Percentiles rank a stretch among this genome's conserved stretches.
Evolutionary conservation across 2,113 vertebrate genomes (phyloP).

Genomic region (Labeo rohita): DNA sequence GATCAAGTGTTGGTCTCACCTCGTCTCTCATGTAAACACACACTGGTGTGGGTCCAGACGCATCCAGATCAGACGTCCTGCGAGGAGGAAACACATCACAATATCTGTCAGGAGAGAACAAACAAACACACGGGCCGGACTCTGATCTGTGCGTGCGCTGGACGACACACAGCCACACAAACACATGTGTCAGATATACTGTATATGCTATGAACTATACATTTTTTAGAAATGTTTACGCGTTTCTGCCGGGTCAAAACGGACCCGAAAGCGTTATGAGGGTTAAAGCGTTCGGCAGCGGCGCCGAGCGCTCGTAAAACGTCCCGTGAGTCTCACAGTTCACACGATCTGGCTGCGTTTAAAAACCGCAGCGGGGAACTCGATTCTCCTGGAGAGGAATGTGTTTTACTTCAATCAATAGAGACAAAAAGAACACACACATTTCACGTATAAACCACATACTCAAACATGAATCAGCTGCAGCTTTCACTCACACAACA

Average conservation of each 20-base stretch:
- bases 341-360: constrained; percentile 43
- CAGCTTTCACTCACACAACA: not conserved
- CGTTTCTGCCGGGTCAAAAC: not conserved
- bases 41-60: constrained; percentile 69
- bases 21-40: constrained; percentile 82
- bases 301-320: constrained; percentile 22
- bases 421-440: not conserved
- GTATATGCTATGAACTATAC: not conserved
- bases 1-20: constrained; percentile 58
- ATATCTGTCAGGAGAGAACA: not conserved
- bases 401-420: not conserved
- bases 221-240: not conserved
- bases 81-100: not conserved
- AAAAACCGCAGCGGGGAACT: constrained; percentile 43
- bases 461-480: not conserved
- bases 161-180: not conserved
- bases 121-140: not conserved
- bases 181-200: not conserved
- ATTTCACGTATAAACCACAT: not conserved
- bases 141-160: not conserved
- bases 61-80: constrained; percentile 61
- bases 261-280: not conserved
- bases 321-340: not conserved
- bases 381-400: not conserved
- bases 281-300: not conserved